These are phyloP conservation scores for Nyctibius bracteatus DNA, from an alignment of 2,113 vertebrate species.

Conservation along the genomic window DNA sequence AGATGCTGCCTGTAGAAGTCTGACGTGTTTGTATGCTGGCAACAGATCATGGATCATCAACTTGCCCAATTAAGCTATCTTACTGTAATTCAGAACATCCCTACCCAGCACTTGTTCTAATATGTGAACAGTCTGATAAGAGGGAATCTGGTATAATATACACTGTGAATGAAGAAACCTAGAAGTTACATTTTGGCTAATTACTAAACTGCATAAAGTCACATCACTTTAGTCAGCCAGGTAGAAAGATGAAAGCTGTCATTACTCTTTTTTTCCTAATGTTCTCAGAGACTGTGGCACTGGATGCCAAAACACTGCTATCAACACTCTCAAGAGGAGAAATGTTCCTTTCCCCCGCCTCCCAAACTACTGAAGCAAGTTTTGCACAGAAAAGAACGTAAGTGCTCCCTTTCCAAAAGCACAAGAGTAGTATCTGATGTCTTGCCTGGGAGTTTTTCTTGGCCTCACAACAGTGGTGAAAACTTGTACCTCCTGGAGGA, in stretches of 20 bases:
- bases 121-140: not conserved
- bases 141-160: not conserved
- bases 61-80: not conserved
- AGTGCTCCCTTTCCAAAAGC: not conserved
- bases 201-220: not conserved
- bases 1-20: slow-evolving; percentile 24
- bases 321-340: not conserved
- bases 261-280: not conserved
- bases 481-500: not conserved
- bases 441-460: not conserved
- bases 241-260: not conserved
- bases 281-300: not conserved
- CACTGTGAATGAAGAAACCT: not conserved
- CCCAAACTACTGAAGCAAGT: not conserved
- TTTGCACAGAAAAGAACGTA: not conserved
- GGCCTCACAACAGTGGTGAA: not conserved
- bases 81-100: not conserved
- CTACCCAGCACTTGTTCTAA: not conserved
- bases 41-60: slow-evolving; percentile 22
- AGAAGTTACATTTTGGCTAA: not conserved
- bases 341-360: not conserved
- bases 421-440: not conserved
- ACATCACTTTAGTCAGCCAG: not conserved
- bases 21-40: not conserved
- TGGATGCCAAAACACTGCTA: not conserved